Conservation (phyloP, 1,140 invertebrate species). For the Schlechtendalia chinensis region DNA sequence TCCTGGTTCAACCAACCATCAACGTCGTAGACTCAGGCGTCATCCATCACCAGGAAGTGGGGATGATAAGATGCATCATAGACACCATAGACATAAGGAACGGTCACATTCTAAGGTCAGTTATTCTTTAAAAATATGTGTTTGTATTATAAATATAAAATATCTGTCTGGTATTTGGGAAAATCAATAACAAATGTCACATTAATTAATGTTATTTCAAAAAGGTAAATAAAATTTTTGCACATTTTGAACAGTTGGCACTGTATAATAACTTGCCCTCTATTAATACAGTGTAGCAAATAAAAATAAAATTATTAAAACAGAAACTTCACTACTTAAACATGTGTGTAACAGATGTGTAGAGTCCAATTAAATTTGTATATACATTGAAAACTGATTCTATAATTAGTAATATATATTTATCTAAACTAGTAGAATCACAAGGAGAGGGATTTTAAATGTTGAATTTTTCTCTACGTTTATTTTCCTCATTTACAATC, state of each 20-base stretch:
- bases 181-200: constrained; percentile 40
- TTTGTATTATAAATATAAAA: constrained; percentile 5
- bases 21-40: constrained; percentile 54
- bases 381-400: constrained; percentile 31
- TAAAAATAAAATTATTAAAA: constrained; percentile 17
- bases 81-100: constrained; percentile 56
- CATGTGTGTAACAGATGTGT: constrained; percentile 30
- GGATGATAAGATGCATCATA: constrained; percentile 50
- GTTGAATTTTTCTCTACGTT: constrained; percentile 20
- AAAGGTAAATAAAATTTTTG: neutral
- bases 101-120: constrained; percentile 48
- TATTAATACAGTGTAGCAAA: constrained; percentile 30
- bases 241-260: constrained; percentile 8
- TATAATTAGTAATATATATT: constrained; percentile 46
- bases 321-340: constrained; percentile 1
- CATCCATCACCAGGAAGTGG: constrained; percentile 53
- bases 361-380: constrained; percentile 17
- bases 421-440: constrained; percentile 20
- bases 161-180: constrained; percentile 17
- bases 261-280: neutral
- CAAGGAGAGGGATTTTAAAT: constrained; percentile 37
- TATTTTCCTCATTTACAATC: constrained; percentile 38
- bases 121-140: neutral
- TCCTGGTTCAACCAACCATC: constrained; percentile 59
- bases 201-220: constrained; percentile 31